A percentile compares a stretch with the other conserved stretches of the same genome.
Evolutionary conservation across 35 echinoderm and acorn worm species (phyloP).

Genomic region (Holothuria glaberrima): DNA sequence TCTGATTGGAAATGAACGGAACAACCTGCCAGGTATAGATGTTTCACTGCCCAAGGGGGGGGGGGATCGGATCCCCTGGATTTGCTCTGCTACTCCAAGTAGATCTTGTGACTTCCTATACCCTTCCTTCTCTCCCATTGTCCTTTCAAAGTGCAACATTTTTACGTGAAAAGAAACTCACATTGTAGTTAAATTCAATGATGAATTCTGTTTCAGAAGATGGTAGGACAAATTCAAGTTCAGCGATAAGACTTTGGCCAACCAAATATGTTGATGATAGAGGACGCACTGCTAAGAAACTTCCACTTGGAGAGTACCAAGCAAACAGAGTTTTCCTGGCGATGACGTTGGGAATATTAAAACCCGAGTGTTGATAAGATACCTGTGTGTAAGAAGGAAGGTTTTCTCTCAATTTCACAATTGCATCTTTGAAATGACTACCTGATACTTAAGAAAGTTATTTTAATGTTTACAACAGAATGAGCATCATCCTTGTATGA

Average conservation of each 20-base stretch:
- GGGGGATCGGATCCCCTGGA: no score
- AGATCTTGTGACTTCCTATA: no score
- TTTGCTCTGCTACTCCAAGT: no score
- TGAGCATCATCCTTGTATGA: no score
- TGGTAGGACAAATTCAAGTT: constrained; percentile 24
- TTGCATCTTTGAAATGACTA: no score
- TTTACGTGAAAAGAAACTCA: background rate
- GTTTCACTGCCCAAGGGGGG: no score
- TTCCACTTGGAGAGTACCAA: constrained; percentile 47
- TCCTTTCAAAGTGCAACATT: no score
- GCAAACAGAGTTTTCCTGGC: constrained; percentile 1
- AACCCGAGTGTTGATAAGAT: background rate
- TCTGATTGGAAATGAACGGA: no score
- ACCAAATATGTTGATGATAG: background rate
- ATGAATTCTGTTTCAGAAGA: background rate
- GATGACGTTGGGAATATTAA: background rate
- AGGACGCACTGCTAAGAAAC: constrained; percentile 15
- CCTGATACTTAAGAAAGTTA: no score
- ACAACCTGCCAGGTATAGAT: no score
- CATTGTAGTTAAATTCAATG: constrained; percentile 15
- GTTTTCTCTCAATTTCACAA: background rate
- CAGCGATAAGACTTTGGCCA: background rate
- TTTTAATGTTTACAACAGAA: no score
- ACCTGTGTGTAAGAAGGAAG: background rate
- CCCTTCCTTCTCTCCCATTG: no score